Conservation (phyloP, 2,113 vertebrate species). For the Amblyopsis rosae region DNA sequence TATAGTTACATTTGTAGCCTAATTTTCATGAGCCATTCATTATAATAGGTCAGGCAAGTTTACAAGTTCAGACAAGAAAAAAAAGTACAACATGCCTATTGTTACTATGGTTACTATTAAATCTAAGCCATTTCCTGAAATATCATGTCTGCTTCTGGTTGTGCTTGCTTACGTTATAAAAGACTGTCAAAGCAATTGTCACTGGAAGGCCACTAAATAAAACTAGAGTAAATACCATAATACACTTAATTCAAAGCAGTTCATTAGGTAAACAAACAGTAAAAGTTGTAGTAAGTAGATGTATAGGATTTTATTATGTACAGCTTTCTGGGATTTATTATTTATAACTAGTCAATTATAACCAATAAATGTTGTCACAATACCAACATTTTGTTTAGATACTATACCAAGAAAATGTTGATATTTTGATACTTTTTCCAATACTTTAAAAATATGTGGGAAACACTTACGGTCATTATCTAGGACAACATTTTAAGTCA, state of each 20-base stretch:
- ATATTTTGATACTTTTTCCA: no score
- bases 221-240: not conserved
- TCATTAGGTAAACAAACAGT: no score
- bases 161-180: constrained; percentile 35
- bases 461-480: no score
- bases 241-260: constrained; percentile 28
- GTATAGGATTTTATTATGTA: not conserved
- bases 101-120: constrained; percentile 27
- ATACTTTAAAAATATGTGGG: no score
- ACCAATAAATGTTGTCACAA: no score
- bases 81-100: not conserved
- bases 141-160: constrained; percentile 21
- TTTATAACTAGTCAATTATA: no score
- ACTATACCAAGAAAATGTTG: no score
- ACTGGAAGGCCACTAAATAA: constrained; percentile 10
- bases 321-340: no score
- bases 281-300: not conserved
- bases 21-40: not conserved
- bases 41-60: not conserved
- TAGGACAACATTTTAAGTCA: no score
- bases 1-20: not conserved
- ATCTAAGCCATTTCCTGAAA: constrained; percentile 33
- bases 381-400: no score
- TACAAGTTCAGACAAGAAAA: not conserved
- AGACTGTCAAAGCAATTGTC: constrained; percentile 44